Base-by-base conservation (phyloP, 1,140 invertebrate genomes). In the Babylonia areolata region DNA sequence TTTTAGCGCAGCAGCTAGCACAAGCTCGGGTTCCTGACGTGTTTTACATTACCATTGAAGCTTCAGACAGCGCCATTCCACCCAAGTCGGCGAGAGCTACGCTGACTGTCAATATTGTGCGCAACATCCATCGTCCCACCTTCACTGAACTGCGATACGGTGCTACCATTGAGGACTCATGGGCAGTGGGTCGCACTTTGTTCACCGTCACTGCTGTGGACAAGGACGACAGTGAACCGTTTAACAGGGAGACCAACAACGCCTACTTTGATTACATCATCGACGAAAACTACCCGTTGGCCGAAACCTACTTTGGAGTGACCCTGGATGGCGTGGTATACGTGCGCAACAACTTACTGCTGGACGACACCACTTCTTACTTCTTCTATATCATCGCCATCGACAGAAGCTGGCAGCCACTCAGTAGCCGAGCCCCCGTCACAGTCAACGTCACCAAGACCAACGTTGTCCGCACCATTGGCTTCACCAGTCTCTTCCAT, bases 71-170 rank as follows among this genome's bases (percentile, higher is more conserved):
- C 20, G 88, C 87, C 17, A 78, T 69, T 20, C 86, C 86, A 28
- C 87, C 89, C 0, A 91, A 88, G 40, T 73, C 87, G 28, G 81
- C 85, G 37, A 85, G 81, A 17, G 64, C 79, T 17, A 69, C 42
- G 23, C 58, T 91, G 17, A 85, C 42, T 15, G 82, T 91, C 15
- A 84, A 96, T 90, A 97, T 99, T n/a, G 96, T 97, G 78, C 97
- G 98, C 91, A 91, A 91, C 71, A 46, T 81, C 73, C 78, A 85
- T 79, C 37, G 81, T 28, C 90, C 90, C 39, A 58, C 33, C 23
- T 90, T 91, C 83, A 84, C 79, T 5, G 2, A 58, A 9, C 73
- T 39, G 37, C 54, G 33, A 12, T 90, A 90, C 85, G 80, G 39
- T 6, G 88, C 40, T 12, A 64, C 40, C 28, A 87, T 88, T n/a